Evolutionary conservation across 2,113 vertebrate species (phyloP).

Genomic region (Spermophilus dauricus): DNA sequence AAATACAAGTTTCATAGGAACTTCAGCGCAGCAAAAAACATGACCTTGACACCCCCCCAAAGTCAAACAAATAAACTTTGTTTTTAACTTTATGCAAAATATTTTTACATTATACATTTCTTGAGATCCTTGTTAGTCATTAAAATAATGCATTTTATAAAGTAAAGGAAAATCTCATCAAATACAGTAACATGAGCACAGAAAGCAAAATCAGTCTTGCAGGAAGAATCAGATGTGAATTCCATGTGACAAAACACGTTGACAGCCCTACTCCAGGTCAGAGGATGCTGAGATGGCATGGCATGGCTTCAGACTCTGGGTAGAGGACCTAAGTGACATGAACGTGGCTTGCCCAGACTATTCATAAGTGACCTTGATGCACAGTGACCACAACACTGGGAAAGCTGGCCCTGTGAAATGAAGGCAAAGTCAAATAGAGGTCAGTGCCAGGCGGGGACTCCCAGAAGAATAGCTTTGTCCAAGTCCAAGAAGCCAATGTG

Average conservation of each 20-base stretch:
- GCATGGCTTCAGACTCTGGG: background rate
- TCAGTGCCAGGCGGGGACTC: background rate
- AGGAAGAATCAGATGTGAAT: slow-evolving; percentile 50
- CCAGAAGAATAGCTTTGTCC: background rate
- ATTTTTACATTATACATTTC: background rate
- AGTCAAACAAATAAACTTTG: background rate
- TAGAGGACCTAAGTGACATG: background rate
- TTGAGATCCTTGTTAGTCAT: background rate
- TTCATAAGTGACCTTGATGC: background rate
- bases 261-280: background rate
- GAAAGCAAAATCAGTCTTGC: slow-evolving; percentile 16
- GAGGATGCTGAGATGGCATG: no score
- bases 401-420: slow-evolving; percentile 21
- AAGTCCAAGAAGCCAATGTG: background rate
- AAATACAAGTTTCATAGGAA: slow-evolving; percentile 1
- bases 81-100: background rate
- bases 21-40: background rate
- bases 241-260: background rate
- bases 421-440: background rate
- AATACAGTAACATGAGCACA: slow-evolving; percentile 14
- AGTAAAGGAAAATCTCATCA: background rate
- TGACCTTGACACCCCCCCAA: background rate
- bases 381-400: background rate
- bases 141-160: background rate
- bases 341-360: background rate